These are phyloP conservation scores for Entomyzon cyanotis DNA, from an alignment of 2,113 vertebrate genomes.

Conservation along the genomic window DNA sequence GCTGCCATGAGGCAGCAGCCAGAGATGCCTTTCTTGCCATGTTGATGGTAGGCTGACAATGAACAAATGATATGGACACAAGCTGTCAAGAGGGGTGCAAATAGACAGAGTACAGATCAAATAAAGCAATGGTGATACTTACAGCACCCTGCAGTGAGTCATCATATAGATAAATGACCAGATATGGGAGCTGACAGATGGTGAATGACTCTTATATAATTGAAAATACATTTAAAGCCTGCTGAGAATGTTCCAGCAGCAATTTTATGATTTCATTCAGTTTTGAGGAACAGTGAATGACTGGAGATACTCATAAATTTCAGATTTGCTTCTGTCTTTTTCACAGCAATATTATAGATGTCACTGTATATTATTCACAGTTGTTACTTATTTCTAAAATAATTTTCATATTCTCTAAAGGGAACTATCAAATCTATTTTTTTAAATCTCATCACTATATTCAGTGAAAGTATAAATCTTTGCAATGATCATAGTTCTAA, in stretches of 20 bases:
- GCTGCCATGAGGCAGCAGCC: neutral
- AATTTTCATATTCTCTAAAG: neutral
- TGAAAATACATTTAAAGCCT: conserved; percentile 56
- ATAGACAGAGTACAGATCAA: conserved; percentile 38
- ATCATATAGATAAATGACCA: conserved; percentile 45
- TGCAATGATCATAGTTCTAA: neutral
- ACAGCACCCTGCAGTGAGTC: conserved; percentile 46
- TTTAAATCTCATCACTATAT: neutral
- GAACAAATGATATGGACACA: neutral
- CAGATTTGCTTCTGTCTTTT: conserved; percentile 33
- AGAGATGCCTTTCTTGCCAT: neutral
- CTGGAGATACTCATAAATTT: neutral
- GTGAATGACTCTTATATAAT: conserved; percentile 49
- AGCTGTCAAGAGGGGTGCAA: neutral
- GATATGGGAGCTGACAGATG: conserved; percentile 44
- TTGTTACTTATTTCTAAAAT: neutral
- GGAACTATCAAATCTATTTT: neutral
- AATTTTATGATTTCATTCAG: conserved; percentile 7
- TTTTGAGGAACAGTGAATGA: conserved; percentile 5
- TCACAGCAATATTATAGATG: neutral
- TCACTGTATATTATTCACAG: neutral
- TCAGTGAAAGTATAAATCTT: neutral
- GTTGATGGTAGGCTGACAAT: neutral
- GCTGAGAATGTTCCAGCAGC: conserved; percentile 9
- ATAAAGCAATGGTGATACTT: conserved; percentile 48